Conservation (phyloP, 2,888 invertebrate species). For the Agrilus biguttatus region DNA sequence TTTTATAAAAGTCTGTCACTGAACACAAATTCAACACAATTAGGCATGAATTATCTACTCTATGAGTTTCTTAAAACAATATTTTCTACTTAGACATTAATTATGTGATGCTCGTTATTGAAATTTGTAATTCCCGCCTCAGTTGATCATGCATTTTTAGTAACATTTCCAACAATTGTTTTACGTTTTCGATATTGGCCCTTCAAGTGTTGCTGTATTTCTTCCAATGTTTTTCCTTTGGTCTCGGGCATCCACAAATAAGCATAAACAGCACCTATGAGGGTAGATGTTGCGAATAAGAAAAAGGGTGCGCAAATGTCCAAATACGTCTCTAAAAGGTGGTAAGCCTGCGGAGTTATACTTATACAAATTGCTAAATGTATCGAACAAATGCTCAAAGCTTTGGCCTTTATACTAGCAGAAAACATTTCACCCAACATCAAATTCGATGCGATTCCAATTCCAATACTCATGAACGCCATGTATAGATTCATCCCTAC, state of each 20-base stretch:
- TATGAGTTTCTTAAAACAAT: too few relatives aligned
- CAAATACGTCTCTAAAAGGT: constrained; percentile 14
- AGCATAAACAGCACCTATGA: constrained; percentile 17
- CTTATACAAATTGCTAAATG: constrained; percentile 14
- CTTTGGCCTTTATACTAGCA: constrained; percentile 17
- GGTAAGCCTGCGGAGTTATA: constrained; percentile 18
- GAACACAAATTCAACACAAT: too few relatives aligned
- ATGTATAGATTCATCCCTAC: constrained; percentile 13
- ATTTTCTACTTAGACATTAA: too few relatives aligned
- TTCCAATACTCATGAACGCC: constrained; percentile 12
- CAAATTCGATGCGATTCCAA: constrained; percentile 14
- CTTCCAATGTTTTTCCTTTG: constrained; percentile 18
- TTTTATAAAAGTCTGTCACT: too few relatives aligned
- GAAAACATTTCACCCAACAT: constrained; percentile 18
- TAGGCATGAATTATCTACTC: too few relatives aligned
- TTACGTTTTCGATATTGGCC: too few relatives aligned
- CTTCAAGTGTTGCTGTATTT: constrained; percentile 16
- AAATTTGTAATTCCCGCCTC: too few relatives aligned
- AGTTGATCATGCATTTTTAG: too few relatives aligned
- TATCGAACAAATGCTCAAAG: constrained; percentile 16
- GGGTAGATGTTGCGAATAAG: constrained; percentile 15
- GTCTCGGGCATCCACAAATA: constrained; percentile 21
- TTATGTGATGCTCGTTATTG: too few relatives aligned
- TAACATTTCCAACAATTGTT: too few relatives aligned
- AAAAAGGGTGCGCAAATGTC: constrained; percentile 20